Base-by-base conservation (phyloP, 1,140 invertebrate genomes). In the Euglossa dilemma region DNA sequence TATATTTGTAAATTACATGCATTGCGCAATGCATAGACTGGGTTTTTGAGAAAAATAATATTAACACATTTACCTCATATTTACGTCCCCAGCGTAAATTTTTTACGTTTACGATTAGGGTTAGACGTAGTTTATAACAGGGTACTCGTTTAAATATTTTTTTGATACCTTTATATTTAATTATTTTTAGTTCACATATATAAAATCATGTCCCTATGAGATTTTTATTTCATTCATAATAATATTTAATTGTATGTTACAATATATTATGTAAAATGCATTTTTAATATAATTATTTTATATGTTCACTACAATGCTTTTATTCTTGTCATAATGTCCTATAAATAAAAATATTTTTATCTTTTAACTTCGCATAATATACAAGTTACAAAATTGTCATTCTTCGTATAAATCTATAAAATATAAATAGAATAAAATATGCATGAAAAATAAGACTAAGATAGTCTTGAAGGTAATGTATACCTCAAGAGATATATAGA, bases 1-100 rank as follows among this genome's bases (percentile, higher is more conserved):
- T 88, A 88, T 79, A 85, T 82, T 87, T 88, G 73, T 87, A 88
- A 72, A 88, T 78, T 85, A 77, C 54, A 71, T 82, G 86, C 69
- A 79, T 84, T 75, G 56, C 28, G 64, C 69, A 56, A 80, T 80
- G 57, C 84, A 45, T 77, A 75, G 54, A 85, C 45, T 64, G 82
- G 74, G 81, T 82, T 82, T 6, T 71, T 86, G 43, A 77, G 28
- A 57, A 61, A 83, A 66, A 86, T 74, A 9, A 70, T 83, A 75
- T n/a, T 75, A 84, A 84, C 73, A 84, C 57, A 86, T 83, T 87
- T 87, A 87, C 81, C 86, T 87, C 86, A 71, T 70, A 50, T 76
- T 87, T 84, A 84, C 70, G n/a, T 87, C 77, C 66, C 73, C 54
- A 72, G n/a, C 70, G 71, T 23, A 83, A 83, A 67, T 86, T 16